Conservation (phyloP, 2,888 invertebrate genomes). For the Tanytarsus gracilentus region DNA sequence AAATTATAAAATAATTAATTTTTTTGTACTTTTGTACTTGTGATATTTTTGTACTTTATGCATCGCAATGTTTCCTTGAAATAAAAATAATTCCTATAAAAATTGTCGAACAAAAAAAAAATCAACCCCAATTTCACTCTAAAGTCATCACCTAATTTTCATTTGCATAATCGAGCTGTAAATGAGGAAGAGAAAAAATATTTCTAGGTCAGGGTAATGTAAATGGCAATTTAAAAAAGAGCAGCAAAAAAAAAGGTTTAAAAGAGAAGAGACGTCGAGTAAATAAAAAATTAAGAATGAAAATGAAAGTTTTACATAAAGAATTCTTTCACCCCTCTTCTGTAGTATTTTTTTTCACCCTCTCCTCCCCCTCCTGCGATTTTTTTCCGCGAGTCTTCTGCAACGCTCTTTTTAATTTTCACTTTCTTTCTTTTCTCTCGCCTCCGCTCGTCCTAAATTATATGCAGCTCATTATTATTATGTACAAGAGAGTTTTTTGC, state of each 20-base stretch:
- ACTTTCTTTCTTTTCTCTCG: too few relatives aligned
- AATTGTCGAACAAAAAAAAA: too few relatives aligned
- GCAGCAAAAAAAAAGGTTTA: slow-evolving; percentile 7
- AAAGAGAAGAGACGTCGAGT: slow-evolving; percentile 11
- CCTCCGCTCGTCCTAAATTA: slow-evolving; percentile 19
- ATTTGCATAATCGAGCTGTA: background rate
- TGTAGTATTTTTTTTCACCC: background rate
- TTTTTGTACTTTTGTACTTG: too few relatives aligned
- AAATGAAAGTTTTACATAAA: slow-evolving; percentile 26
- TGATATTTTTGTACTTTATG: too few relatives aligned
- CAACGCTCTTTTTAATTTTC: slow-evolving; percentile 21
- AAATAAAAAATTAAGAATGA: slow-evolving; percentile 27
- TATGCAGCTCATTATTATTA: slow-evolving; percentile 21
- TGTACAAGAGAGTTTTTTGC: slow-evolving; percentile 15
- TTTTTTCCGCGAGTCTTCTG: background rate
- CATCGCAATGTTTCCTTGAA: too few relatives aligned
- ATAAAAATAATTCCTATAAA: too few relatives aligned
- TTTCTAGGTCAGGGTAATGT: slow-evolving; percentile 27
- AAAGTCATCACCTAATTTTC: too few relatives aligned
- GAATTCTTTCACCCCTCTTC: slow-evolving; percentile 5
- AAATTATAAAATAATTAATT: too few relatives aligned
- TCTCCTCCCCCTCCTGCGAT: slow-evolving; percentile 4
- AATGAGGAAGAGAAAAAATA: background rate
- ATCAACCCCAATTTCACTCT: too few relatives aligned
- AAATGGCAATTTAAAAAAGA: slow-evolving; percentile 20